phyloP scores from a whole-genome alignment of 2,113 vertebrate genomes.

The Phylloscopus trochilus region DNA sequence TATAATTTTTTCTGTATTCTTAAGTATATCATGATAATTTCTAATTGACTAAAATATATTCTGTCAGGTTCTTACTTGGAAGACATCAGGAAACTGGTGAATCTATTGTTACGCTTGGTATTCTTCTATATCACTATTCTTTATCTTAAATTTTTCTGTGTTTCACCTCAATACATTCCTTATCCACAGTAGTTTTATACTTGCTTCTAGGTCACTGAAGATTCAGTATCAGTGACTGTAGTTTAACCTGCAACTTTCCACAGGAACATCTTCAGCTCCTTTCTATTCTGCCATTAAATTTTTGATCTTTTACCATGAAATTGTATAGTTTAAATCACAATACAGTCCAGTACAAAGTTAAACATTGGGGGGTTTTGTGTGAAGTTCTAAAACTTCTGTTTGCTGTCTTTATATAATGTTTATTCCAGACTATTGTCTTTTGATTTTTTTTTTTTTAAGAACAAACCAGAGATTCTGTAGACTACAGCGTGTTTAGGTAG shows the following conservation, averaged over 20 bases:
- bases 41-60: background rate
- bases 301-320: background rate
- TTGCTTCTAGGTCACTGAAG: background rate
- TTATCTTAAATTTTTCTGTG: background rate
- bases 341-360: background rate
- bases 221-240: background rate
- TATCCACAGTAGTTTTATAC: background rate
- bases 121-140: background rate
- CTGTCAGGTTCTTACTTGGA: background rate
- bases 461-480: background rate
- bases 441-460: background rate
- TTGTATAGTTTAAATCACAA: background rate
- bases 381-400: background rate
- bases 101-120: background rate
- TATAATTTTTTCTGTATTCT: background rate
- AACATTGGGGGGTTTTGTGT: background rate
- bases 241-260: background rate
- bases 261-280: background rate
- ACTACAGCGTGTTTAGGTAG: background rate
- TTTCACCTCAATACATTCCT: background rate
- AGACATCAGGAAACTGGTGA: background rate
- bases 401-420: background rate
- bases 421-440: background rate
- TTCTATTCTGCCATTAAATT: background rate
- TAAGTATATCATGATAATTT: background rate